Conservation (phyloP, 2,113 vertebrate genomes). For the Platysternon megacephalum region DNA sequence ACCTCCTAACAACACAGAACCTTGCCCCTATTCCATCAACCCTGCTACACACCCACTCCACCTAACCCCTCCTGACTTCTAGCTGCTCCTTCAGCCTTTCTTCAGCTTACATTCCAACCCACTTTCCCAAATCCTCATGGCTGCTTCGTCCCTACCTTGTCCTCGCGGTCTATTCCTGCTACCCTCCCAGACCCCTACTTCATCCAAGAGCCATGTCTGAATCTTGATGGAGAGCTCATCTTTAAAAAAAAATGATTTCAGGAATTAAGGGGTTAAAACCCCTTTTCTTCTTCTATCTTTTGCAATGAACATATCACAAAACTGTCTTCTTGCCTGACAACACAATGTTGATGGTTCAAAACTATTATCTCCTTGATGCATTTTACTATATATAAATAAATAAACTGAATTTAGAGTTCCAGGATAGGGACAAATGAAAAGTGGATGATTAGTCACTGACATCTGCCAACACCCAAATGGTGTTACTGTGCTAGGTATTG, state of each 20-base stretch:
- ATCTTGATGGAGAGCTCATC: not conserved
- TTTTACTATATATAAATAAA: not conserved
- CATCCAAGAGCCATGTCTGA: not conserved
- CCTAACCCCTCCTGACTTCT: not conserved
- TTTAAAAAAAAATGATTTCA: not conserved
- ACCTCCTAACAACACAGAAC: not conserved
- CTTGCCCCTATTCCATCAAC: not conserved
- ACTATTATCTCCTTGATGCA: not conserved
- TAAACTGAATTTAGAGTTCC: not conserved
- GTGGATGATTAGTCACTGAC: not conserved
- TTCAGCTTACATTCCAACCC: not conserved
- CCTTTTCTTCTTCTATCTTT: not conserved
- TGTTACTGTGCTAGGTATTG: not conserved
- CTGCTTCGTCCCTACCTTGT: not conserved
- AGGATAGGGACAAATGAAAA: not conserved
- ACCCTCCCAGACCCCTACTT: not conserved
- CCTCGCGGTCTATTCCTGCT: not conserved
- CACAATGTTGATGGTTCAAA: not conserved
- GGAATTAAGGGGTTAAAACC: not conserved
- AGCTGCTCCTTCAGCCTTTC: not conserved
- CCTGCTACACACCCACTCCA: not conserved
- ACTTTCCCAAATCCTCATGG: not conserved
- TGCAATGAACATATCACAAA: not conserved
- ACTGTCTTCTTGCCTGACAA: not conserved
- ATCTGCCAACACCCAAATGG: not conserved